Evolutionary conservation across 2,113 vertebrate genomes (phyloP).

Genomic region (Tyto alba): DNA sequence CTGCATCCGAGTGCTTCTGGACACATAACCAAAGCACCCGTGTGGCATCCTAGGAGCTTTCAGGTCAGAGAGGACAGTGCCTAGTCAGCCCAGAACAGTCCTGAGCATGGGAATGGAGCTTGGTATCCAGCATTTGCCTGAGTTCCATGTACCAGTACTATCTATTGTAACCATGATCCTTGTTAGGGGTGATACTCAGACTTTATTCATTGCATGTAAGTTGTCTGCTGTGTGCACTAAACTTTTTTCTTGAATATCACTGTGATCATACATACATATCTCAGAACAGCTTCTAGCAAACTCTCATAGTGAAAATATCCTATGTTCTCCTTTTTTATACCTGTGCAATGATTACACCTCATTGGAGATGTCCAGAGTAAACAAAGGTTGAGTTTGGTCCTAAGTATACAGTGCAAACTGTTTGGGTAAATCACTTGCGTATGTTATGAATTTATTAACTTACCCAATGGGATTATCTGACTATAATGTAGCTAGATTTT

Average conservation of each 20-base stretch:
- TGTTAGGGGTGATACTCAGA: background rate
- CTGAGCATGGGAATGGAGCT: background rate
- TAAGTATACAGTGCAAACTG: background rate
- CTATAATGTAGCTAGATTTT: background rate
- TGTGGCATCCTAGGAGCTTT: background rate
- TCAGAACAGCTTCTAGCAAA: background rate
- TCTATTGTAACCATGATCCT: too few relatives aligned
- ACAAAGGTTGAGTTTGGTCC: background rate
- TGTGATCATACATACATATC: fast-evolving
- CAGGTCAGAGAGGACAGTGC: background rate
- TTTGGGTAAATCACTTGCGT: background rate
- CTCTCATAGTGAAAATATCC: background rate
- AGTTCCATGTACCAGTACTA: background rate
- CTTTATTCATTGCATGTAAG: background rate
- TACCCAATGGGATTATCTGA: background rate
- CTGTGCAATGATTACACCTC: background rate
- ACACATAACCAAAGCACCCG: fast-evolving
- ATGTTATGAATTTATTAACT: background rate
- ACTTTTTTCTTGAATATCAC: background rate
- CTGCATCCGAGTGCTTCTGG: background rate
- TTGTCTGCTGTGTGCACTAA: fast-evolving
- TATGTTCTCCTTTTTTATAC: background rate
- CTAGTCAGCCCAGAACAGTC: background rate
- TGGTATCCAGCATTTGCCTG: background rate
- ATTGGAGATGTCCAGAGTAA: background rate